Percentiles rank a stretch among this genome's conserved stretches.
Conservation (phyloP, 1,140 invertebrate species). For the Vanessa atalanta region DNA sequence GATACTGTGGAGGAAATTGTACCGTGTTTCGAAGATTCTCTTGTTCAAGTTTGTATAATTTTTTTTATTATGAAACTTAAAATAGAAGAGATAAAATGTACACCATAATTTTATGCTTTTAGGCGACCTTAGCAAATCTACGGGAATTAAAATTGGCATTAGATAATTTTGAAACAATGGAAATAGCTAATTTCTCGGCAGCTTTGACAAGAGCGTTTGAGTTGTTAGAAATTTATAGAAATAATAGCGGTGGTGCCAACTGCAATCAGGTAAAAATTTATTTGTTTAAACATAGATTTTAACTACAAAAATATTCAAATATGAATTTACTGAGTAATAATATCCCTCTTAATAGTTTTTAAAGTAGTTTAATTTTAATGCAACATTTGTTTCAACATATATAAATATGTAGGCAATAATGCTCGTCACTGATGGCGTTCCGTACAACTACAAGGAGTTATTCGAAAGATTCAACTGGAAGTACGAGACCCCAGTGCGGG, state of each 20-base stretch:
- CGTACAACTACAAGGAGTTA: slow-evolving; percentile 94
- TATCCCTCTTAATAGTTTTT: no score
- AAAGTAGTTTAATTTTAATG: no score
- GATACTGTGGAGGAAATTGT: slow-evolving; percentile 89
- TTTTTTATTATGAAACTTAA: background rate
- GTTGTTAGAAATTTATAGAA: slow-evolving; percentile 85
- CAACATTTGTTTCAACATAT: no score
- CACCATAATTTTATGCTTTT: slow-evolving; percentile 29
- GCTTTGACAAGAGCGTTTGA: slow-evolving; percentile 95
- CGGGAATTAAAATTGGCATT: slow-evolving; percentile 91
- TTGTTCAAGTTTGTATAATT: slow-evolving; percentile 88
- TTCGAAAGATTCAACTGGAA: slow-evolving; percentile 94
- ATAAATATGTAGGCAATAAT: slow-evolving; percentile 91
- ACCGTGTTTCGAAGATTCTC: slow-evolving; percentile 91
- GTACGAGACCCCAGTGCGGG: slow-evolving; percentile 89
- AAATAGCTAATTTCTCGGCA: slow-evolving; percentile 96
- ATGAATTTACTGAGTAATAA: no score
- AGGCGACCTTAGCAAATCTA: slow-evolving; percentile 95
- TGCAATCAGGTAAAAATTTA: slow-evolving; percentile 81
- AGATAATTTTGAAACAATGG: slow-evolving; percentile 88
- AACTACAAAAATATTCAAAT: slow-evolving; percentile 44
- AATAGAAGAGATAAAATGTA: slow-evolving; percentile 7
- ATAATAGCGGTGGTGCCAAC: slow-evolving; percentile 82
- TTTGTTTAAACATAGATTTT: background rate
- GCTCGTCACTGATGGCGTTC: slow-evolving; percentile 98